Percentiles rank a stretch among this genome's conserved stretches.
Conservation (phyloP, 2,797 vertebrate species). For the Tapirus indicus region DNA sequence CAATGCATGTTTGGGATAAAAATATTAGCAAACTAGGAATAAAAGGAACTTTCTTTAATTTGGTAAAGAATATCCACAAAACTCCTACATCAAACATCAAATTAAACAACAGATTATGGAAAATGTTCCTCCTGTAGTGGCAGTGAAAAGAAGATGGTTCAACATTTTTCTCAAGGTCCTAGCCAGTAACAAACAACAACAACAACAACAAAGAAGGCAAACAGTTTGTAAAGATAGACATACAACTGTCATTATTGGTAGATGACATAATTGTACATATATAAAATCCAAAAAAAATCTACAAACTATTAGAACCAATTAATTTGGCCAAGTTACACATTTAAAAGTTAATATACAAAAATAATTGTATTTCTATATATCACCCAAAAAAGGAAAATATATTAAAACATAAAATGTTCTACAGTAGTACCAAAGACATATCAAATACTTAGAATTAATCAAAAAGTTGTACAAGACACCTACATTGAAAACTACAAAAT, state of each 20-base stretch:
- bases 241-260: not conserved
- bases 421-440: not conserved
- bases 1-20: not conserved
- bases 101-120: not conserved
- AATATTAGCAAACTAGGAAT: not conserved
- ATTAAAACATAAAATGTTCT: conserved; percentile 17
- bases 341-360: not conserved
- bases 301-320: not conserved
- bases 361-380: not conserved
- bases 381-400: not conserved
- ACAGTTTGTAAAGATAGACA: not conserved
- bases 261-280: not conserved
- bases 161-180: not conserved
- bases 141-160: not conserved
- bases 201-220: not conserved
- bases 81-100: not conserved
- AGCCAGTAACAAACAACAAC: not conserved
- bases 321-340: not conserved
- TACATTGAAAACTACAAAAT: not conserved
- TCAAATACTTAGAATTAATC: not conserved
- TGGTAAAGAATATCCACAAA: not conserved
- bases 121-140: not conserved
- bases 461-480: not conserved
- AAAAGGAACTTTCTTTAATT: not conserved
- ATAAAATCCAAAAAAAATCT: not conserved